These are phyloP conservation scores for Enteromius radiatus DNA, from an alignment of 2,797 vertebrate genomes.

Conservation along the genomic window DNA sequence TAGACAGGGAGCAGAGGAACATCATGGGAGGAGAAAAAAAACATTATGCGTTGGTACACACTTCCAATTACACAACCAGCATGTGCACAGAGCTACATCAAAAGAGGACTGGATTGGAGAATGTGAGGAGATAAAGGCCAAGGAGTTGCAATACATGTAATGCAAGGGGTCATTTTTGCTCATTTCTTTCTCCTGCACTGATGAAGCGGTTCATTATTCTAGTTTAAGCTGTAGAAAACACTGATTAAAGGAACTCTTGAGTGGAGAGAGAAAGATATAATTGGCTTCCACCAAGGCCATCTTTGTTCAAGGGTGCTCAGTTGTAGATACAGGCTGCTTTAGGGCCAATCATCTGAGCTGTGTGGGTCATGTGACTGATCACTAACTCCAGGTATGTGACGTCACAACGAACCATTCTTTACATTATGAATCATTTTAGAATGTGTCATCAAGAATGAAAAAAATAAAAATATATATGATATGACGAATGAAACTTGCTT, in stretches of 20 bases:
- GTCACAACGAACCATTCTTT: not conserved
- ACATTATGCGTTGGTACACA: not conserved
- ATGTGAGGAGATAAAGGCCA: conserved; percentile 2
- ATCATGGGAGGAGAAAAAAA: not conserved
- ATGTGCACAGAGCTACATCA: not conserved
- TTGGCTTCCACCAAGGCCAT: not conserved
- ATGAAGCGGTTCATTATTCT: conserved; percentile 10
- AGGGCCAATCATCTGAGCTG: not conserved
- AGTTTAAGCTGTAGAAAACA: not conserved
- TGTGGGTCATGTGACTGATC: not conserved
- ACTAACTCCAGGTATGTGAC: not conserved
- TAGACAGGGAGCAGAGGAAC: not conserved
- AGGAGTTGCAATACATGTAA: not conserved
- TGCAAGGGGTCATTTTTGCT: not conserved
- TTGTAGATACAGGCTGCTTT: not conserved
- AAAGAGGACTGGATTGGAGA: not conserved
- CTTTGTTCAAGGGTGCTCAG: not conserved
- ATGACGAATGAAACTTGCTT: not conserved
- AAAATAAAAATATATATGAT: not conserved
- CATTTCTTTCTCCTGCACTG: conserved; percentile 1
- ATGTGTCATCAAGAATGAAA: not conserved
- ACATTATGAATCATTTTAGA: not conserved
- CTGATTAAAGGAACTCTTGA: conserved; percentile 16
- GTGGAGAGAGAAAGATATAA: not conserved
- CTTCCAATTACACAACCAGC: not conserved